These are phyloP conservation scores for Thinocorus orbignyianus DNA, from an alignment of 2,113 vertebrate genomes.

Conservation along the genomic window DNA sequence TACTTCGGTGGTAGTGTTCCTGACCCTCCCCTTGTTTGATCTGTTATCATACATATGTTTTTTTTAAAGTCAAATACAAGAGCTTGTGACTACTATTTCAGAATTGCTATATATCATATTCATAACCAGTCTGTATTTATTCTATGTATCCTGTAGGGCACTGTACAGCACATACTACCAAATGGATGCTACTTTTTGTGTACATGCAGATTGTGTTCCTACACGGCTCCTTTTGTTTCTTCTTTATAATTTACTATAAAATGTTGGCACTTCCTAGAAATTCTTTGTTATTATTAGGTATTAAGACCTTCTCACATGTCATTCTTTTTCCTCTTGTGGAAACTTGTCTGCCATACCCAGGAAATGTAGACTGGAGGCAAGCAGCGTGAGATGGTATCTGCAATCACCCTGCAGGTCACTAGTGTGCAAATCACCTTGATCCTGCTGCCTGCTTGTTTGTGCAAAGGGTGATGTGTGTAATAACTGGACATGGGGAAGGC, in stretches of 20 bases:
- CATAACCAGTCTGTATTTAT: not conserved
- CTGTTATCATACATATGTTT: not conserved
- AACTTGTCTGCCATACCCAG: not conserved
- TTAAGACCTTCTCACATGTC: not conserved
- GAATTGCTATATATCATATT: not conserved
- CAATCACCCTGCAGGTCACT: not conserved
- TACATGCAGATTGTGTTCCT: not conserved
- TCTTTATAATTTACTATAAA: not conserved
- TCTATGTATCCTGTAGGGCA: not conserved
- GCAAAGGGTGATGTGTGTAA: not conserved
- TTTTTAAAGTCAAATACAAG: not conserved
- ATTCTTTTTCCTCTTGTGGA: not conserved
- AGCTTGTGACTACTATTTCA: not conserved
- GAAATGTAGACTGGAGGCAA: not conserved
- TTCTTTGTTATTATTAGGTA: not conserved
- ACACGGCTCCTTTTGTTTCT: not conserved
- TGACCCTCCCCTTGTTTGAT: not conserved
- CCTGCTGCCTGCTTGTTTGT: not conserved
- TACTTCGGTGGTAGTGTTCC: not conserved
- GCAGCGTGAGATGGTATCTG: not conserved
- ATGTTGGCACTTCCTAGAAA: not conserved
- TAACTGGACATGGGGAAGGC: not conserved
- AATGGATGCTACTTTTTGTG: not conserved
- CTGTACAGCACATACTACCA: not conserved
- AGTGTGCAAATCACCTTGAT: not conserved